Conservation (phyloP, 2,888 invertebrate species). For the Mimachlamys varia region DNA sequence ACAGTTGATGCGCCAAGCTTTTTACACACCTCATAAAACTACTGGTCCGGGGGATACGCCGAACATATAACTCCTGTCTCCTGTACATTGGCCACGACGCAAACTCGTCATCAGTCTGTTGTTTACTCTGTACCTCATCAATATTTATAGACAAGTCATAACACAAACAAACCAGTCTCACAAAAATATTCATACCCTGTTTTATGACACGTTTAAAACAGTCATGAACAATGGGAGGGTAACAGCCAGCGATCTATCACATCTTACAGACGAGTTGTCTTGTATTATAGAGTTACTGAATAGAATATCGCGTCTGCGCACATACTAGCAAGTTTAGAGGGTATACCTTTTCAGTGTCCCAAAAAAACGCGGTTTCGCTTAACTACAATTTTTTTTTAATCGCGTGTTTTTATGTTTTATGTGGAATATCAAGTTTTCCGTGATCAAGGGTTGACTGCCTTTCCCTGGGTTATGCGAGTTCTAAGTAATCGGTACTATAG, state of each 20-base stretch:
- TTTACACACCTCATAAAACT: not conserved
- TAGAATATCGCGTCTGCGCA: not conserved
- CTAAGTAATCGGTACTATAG: not conserved
- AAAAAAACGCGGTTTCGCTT: not conserved
- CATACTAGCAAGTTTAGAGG: not conserved
- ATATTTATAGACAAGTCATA: not conserved
- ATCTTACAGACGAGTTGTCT: not conserved
- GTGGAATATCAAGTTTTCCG: not conserved
- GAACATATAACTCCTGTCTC: not conserved
- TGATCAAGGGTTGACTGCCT: not conserved
- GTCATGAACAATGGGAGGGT: not conserved
- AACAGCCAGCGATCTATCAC: not conserved
- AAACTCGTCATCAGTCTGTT: not conserved
- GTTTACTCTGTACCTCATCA: slow-evolving; percentile 14
- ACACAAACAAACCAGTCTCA: not conserved
- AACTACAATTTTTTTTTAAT: not conserved
- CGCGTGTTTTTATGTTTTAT: not conserved
- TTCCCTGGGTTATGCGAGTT: no score
- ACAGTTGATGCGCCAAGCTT: not conserved
- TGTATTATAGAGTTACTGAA: not conserved
- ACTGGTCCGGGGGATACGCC: not conserved
- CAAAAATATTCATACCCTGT: not conserved
- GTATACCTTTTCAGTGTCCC: not conserved
- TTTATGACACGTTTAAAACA: not conserved
- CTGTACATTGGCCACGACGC: not conserved